Base-by-base conservation (phyloP, 2,797 vertebrate species). In the Sphenodon punctatus region DNA sequence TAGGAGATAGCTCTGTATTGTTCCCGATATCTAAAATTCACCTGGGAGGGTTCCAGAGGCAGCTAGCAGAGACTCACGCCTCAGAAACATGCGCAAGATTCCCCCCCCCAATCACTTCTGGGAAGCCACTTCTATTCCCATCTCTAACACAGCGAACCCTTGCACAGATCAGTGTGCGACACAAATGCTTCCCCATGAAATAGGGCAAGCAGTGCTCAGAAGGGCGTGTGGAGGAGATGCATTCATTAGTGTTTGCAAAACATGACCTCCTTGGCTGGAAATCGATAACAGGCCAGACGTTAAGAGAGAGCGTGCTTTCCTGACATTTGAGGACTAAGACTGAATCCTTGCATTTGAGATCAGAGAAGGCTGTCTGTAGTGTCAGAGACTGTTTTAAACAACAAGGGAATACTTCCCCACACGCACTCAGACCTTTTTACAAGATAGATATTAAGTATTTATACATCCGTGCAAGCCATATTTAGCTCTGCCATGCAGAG, bases 341-440 rank as follows among this genome's bases (percentile, higher is more conserved):
- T 34, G 46, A 38, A 46, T 51, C 76, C 61, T 68, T 69, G 36
- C 48, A 60, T 68, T 58, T 11, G 55, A 9, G 43, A 75, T 65
- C 30, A 75, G n/a, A 34, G 56, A 80, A 53, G 82, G 90, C 85
- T 43, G 73, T 46, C 63, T 38, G 45, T 43, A 32, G 39, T 80
- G 58, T 13, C 67, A n/a, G 45, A 48, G 67, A 32, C 63, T 73
- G 77, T 77, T 79, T 82, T 73, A 13, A 82, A 86, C 10, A 55
- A 39, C 79, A 78, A 6, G 41, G 45, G 59, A 82, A 78, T 67
- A 59, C 55, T 80, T 49, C 70, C 16, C 15, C 61, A 38, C 41
- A 64, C 42, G 34, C n/a, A 56, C 41, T 23, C 30, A 78, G 45
- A 38, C 32, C 42, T 84, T 87, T 75, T 61, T 32, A 36, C 23